These are phyloP conservation scores for Aromia moschata DNA, from an alignment of 2,888 invertebrate genomes.

Conservation along the genomic window DNA sequence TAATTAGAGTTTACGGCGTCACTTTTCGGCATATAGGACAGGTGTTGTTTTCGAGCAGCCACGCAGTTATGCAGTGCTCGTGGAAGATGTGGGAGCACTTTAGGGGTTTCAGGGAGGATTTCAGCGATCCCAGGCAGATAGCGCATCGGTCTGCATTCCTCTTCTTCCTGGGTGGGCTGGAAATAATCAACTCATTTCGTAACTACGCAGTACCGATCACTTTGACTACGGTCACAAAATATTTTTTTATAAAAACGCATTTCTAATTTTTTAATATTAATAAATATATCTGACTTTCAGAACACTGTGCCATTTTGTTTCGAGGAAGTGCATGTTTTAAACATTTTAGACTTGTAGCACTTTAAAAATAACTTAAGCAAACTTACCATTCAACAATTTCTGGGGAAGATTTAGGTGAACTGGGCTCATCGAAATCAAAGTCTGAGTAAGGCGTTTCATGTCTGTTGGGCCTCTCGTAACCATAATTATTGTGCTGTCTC, in stretches of 20 bases:
- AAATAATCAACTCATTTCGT: slow-evolving; percentile 1
- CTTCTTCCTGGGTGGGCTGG: slow-evolving; percentile 7
- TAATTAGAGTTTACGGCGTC: not conserved
- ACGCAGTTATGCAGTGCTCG: slow-evolving; percentile 29
- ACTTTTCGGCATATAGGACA: slow-evolving; percentile 36
- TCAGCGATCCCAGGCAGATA: slow-evolving; percentile 35
- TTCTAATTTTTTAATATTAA: too few species aligned
- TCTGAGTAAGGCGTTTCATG: not conserved
- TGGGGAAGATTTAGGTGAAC: slow-evolving; percentile 4
- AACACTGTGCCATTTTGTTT: too few species aligned
- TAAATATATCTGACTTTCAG: too few species aligned
- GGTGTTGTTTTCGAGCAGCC: slow-evolving; percentile 31
- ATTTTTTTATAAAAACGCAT: too few species aligned
- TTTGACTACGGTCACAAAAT: too few species aligned
- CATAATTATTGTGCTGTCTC: slow-evolving; percentile 5
- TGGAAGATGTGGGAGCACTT: slow-evolving; percentile 37
- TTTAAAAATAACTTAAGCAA: too few species aligned
- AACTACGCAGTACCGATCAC: too few species aligned
- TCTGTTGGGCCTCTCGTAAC: not conserved
- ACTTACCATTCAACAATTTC: slow-evolving; percentile 10
- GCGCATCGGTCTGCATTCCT: slow-evolving; percentile 26
- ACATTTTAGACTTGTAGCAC: too few species aligned
- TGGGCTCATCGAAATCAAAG: slow-evolving; percentile 3
- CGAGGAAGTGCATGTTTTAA: too few species aligned
- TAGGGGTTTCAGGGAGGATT: slow-evolving; percentile 15